Conservation (phyloP, 2,888 invertebrate genomes). For the Scelioninae gen. 1 region DNA sequence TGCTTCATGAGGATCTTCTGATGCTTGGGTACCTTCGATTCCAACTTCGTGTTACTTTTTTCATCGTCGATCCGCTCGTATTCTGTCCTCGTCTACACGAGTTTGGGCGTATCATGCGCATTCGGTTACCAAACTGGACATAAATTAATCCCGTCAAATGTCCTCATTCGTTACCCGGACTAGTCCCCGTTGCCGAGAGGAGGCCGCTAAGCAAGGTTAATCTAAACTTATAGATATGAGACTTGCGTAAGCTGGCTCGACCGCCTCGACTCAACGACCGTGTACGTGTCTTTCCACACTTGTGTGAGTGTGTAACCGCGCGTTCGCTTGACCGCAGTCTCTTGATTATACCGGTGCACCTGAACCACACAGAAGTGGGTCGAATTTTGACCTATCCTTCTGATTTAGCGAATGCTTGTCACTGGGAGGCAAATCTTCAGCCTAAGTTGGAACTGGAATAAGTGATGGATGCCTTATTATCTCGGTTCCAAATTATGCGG, state of each 20-base stretch:
- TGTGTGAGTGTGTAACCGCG: background rate
- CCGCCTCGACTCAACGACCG: background rate
- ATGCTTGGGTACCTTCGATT: constrained; percentile 16
- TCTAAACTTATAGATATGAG: constrained; percentile 78
- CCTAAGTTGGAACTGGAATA: background rate
- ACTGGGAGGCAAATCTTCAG: background rate
- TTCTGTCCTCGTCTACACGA: constrained; percentile 48
- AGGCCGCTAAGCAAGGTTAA: constrained; percentile 82
- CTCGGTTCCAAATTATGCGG: constrained; percentile 30
- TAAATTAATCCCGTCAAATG: constrained; percentile 84
- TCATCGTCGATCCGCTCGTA: constrained; percentile 46
- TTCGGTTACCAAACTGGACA: constrained; percentile 83
- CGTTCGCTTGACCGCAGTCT: constrained; percentile 17
- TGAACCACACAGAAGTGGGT: constrained; percentile 72
- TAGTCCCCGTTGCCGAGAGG: constrained; percentile 69
- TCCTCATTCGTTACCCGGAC: constrained; percentile 81
- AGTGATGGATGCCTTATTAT: constrained; percentile 38
- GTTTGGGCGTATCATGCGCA: constrained; percentile 74
- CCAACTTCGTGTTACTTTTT: constrained; percentile 27
- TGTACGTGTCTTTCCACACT: background rate
- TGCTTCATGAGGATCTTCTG: constrained; percentile 10
- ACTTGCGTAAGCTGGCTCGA: constrained; percentile 77
- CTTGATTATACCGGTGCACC: constrained; percentile 69
- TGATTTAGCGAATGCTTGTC: constrained; percentile 20
- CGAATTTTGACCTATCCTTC: constrained; percentile 66